Evolutionary conservation across 2,797 vertebrate species (phyloP), one percentile per base, ranked within the genome.

Genomic region (Phoxinus dragarum): DNA sequence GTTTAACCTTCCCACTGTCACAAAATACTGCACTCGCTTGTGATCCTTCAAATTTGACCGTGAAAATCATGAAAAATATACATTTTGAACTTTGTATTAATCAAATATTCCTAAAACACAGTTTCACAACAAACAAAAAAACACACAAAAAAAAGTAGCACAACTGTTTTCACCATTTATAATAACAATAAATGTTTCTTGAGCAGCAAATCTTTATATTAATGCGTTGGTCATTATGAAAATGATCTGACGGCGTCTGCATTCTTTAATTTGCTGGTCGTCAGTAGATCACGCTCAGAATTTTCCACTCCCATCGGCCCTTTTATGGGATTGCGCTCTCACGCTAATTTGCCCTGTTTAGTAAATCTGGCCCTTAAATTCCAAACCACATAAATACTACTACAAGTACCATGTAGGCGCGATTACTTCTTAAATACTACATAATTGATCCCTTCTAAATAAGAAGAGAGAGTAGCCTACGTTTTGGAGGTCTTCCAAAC

Each of bases 401-500:
- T 61, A n/a, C 73, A 38, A 66, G 44, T 40, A 67, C 23, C 61
- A 44, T 42, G 52, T 11, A 77, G 40, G 42, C 4, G 16, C 12
- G 5, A 84, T 67, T 77, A 78, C 82, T 84, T 47, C 36, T 36
- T 27, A 27, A 27, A 27, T 27, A 27, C 27, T 27, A 47, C 38
- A 36, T 71, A 87, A 88, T 83, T 49, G 88, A 88, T 84, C 61
- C 34, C 42, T 44, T 73, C 84, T 84, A 84, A 85, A 85, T 83
- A 86, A 88, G 81, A 89, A 76, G 66, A 78, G 54, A 84, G 59
- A 90, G 42, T 44, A 44, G 42, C 3, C 85, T 87, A 88, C 64
- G 74, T 82, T 85, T 87, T 90, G 91, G 91, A 91, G 54, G n/a
- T 23, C 36, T 82, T 90, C 91, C 91, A 91, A 88, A 86, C 86